These are phyloP conservation scores for Chaenogobius annularis DNA, from an alignment of 2,113 vertebrate species.

Conservation along the genomic window DNA sequence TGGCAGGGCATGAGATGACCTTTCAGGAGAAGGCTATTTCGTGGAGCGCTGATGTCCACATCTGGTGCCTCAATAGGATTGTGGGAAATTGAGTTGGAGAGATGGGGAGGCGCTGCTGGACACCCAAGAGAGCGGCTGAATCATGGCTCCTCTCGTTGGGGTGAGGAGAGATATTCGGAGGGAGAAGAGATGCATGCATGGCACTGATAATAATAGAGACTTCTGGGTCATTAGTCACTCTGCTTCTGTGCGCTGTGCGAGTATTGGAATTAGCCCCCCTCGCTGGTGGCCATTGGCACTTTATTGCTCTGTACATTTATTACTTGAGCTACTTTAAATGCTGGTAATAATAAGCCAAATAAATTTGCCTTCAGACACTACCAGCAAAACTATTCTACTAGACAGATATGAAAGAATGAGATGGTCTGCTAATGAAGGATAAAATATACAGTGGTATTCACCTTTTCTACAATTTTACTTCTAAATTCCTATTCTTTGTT, in stretches of 20 bases:
- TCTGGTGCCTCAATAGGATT: conserved; percentile 40
- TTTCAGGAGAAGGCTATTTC: conserved; percentile 50
- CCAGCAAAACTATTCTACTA: not conserved
- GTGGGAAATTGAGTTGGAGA: conserved; percentile 59
- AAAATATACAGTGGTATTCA: not conserved
- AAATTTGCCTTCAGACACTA: not conserved
- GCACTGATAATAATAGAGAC: not conserved
- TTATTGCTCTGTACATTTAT: not conserved
- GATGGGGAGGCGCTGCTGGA: conserved; percentile 38
- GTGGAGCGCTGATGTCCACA: conserved; percentile 58
- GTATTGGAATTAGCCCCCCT: not conserved
- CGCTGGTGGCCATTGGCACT: not conserved
- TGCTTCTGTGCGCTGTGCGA: not conserved
- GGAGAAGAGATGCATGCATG: not conserved
- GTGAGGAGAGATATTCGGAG: not conserved
- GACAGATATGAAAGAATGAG: not conserved
- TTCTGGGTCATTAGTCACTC: not conserved
- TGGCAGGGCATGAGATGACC: conserved; percentile 32
- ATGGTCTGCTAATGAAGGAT: not conserved
- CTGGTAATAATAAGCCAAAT: not conserved
- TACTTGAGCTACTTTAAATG: not conserved
- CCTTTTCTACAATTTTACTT: too few species aligned
- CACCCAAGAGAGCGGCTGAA: conserved; percentile 37
- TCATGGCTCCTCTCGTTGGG: conserved; percentile 43
- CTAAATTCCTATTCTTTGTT: not conserved